Base-by-base conservation (phyloP, 2,888 invertebrate species). In the Agriopis leucophaearia region DNA sequence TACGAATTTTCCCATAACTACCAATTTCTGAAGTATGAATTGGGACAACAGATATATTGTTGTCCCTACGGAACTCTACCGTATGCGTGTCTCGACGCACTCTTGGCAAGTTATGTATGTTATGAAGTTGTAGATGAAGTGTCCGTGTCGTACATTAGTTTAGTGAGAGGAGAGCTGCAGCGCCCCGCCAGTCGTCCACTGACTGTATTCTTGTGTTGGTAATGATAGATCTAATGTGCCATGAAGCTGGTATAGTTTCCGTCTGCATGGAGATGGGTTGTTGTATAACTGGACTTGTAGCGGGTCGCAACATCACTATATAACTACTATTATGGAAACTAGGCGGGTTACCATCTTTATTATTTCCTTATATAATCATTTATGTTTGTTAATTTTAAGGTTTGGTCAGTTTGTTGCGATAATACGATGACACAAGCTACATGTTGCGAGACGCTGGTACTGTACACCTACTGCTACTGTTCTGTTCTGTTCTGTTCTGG, bases 301-400 rank as follows among this genome's bases (percentile, higher is more conserved):
- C 54, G 44, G 48, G 9, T 42, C 40, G 42, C 16, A 9, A n/a
- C 1, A 40, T 3, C 8, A n/a, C n/a, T n/a, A n/a, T n/a, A n/a
- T n/a, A n/a, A n/a, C n/a, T n/a, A n/a, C 36, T 47, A 38, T 54
- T 35, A 54, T 40, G 12, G 27, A 40, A 15, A 51, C 55, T 50
- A 15, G 59, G 36, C 45, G 42, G 12, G 8, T 15, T 27, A 35
- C 15, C 40, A 12, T 52, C 40, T 59, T 64, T 63, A 68, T 68
- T 55, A 48, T 55, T 68, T 68, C 64, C 68, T 68, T 66, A 66
- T 62, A 57, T n/a, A n/a, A n/a, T n/a, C n/a, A n/a, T n/a, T n/a
- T 27, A 16, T 38, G 56, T 66, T 66, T 56, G 57, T 62, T 47
- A 56, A 66, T 52, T 51, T 66, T 63, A 27, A 15, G 12, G 59